Conservation (phyloP, 2,797 vertebrate genomes). For the Clarias fuscus region DNA sequence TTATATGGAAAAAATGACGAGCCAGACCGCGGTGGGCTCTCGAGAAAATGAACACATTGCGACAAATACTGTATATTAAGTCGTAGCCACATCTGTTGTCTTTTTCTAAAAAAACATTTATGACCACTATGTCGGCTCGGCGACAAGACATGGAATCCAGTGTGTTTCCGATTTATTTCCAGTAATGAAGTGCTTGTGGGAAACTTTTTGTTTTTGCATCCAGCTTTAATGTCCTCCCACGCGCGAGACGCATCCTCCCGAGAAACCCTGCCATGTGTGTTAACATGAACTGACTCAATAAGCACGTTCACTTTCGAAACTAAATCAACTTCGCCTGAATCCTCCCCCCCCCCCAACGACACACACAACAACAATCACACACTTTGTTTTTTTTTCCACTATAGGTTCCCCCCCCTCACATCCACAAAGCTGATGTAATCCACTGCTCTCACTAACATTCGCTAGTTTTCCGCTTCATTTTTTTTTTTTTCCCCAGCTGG, state of each 20-base stretch:
- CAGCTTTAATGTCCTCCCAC: neutral
- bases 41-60: neutral
- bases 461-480: neutral
- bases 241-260: neutral
- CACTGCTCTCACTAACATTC: neutral
- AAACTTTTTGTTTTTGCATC: neutral
- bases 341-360: too few species aligned
- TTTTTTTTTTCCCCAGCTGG: neutral
- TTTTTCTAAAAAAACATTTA: neutral
- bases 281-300: neutral
- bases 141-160: neutral
- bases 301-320: neutral
- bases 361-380: too few species aligned
- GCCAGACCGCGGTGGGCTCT: neutral
- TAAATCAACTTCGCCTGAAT: neutral
- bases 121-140: neutral
- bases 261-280: neutral
- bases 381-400: neutral
- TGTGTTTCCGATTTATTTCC: neutral
- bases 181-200: neutral
- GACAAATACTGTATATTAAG: neutral
- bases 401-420: neutral
- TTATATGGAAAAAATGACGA: neutral
- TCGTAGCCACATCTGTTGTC: neutral
- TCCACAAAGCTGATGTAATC: neutral